These are phyloP conservation scores for Oreochromis spilurus DNA, from an alignment of 2,113 vertebrate species.

Conservation along the genomic window DNA sequence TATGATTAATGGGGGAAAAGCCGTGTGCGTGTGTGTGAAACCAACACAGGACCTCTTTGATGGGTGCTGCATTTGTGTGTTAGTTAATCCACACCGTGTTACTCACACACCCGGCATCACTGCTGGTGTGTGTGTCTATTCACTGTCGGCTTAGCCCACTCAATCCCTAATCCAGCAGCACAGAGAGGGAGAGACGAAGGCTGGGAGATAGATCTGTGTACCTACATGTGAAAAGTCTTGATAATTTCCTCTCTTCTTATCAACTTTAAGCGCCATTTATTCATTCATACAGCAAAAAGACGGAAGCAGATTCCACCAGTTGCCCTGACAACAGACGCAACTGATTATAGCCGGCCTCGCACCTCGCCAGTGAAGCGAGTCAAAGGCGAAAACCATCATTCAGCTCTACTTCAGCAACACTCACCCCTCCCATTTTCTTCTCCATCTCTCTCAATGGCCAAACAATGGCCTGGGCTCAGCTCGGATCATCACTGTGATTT, in stretches of 20 bases:
- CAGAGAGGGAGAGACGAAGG: background rate
- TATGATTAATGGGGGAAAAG: background rate
- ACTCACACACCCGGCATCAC: slow-evolving; percentile 39
- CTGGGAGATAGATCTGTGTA: background rate
- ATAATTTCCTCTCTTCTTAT: background rate
- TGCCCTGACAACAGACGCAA: slow-evolving; percentile 60
- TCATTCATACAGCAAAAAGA: background rate
- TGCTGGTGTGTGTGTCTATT: slow-evolving; percentile 32
- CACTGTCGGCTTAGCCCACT: slow-evolving; percentile 43
- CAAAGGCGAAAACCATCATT: slow-evolving; percentile 25
- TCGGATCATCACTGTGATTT: background rate
- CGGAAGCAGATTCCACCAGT: slow-evolving; percentile 28
- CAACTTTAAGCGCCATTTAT: background rate
- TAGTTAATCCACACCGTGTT: slow-evolving; percentile 51
- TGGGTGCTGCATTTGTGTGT: slow-evolving; percentile 30
- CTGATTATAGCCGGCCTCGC: background rate
- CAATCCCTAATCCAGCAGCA: slow-evolving; percentile 48
- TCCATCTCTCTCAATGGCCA: background rate
- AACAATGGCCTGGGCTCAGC: slow-evolving; percentile 2
- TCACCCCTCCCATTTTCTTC: slow-evolving; percentile 20
- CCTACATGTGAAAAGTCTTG: background rate
- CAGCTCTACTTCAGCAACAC: slow-evolving; percentile 33
- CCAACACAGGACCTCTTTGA: slow-evolving; percentile 34
- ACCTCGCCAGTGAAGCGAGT: slow-evolving; percentile 7
- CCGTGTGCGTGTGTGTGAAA: slow-evolving; percentile 4